Base-by-base conservation (phyloP, 2,888 invertebrate genomes). In the Pocota personata region DNA sequence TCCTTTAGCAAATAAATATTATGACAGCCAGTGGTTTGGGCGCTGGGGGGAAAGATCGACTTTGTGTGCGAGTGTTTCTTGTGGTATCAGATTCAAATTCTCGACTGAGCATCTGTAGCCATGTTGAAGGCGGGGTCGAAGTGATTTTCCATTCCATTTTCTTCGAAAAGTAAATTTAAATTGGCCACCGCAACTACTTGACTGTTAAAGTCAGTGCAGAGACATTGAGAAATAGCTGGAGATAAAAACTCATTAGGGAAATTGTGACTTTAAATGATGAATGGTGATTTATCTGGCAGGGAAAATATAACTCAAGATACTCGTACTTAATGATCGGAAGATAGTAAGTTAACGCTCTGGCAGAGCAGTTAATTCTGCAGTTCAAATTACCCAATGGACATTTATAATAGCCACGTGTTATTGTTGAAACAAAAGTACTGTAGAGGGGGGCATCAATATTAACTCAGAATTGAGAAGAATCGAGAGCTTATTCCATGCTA, bases 1-100 rank as follows among this genome's bases (percentile, higher is more conserved):
- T 72, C 77, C 80, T 82, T 77, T 57, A 72, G 82, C 86, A 82
- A 86, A 86, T 86, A 77, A 82, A 86, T 79, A 79, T 50, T 72
- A 77, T 86, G 60, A 67, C 76, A 67, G 66, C 40, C 80, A 72
- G 62, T 67, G 60, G 48, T 43, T 48, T 19, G 30, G n/a, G 46
- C 12, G 35, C 32, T 43, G 32, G 43, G 10, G 19, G 24, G 16
- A 7, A 19, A 14, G 19, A 27, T 2, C 1, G 27, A 7, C 2
- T 16, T 46, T 24, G 14, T 12, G 43, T 24, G 2, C 58, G 16
- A 30, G 7, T 62, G 32, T 35, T 32, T 57, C 82, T 57, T 67
- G 48, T 55, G 52, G 27, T 57, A 75, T 75, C 46, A 52, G 60
- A 71, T 60, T 72, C 19, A 43, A 24, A 66, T 35, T 24, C n/a